Percentiles rank a stretch among this genome's conserved stretches.
These are phyloP conservation scores for Chaenodraco wilsoni DNA, from an alignment of 2,797 vertebrate species.

Conservation along the genomic window DNA sequence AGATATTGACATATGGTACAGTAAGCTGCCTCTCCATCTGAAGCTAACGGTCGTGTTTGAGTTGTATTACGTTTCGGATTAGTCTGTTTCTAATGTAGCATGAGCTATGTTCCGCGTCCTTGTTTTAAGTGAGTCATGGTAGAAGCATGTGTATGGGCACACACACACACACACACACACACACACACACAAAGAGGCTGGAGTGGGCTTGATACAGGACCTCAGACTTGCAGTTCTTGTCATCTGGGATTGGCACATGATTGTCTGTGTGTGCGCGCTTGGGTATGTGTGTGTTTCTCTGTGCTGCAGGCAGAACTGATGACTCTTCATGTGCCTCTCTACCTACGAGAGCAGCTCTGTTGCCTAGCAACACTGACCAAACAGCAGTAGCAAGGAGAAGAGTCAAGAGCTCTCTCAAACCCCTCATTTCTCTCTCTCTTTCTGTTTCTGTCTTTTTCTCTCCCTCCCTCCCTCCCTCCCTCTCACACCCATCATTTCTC, in stretches of 20 bases:
- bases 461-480: too few relatives aligned
- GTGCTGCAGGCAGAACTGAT: conserved; percentile 81
- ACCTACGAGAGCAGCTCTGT: conserved; percentile 82
- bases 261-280: conserved; percentile 36
- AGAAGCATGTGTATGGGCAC: conserved; percentile 38
- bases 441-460: conserved; percentile 18
- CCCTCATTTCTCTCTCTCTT: conserved; percentile 59
- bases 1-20: conserved; percentile 34
- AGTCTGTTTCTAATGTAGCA: conserved; percentile 58
- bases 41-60: conserved; percentile 38
- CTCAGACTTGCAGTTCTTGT: conserved; percentile 70
- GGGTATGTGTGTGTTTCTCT: conserved; percentile 44
- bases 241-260: conserved; percentile 68
- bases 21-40: conserved; percentile 5
- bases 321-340: conserved; percentile 83
- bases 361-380: conserved; percentile 85
- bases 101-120: conserved; percentile 58
- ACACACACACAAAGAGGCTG: conserved; percentile 33
- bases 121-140: conserved; percentile 69
- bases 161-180: conserved; percentile 16
- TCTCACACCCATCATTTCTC: conserved; percentile 5
- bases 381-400: conserved; percentile 80
- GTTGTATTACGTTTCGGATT: conserved; percentile 35
- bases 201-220: conserved; percentile 68
- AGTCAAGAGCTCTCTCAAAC: conserved; percentile 83